A percentile compares a stretch with the other conserved stretches of the same genome.
Conservation (phyloP, 2,113 vertebrate species). For the Colossoma macropomum region DNA sequence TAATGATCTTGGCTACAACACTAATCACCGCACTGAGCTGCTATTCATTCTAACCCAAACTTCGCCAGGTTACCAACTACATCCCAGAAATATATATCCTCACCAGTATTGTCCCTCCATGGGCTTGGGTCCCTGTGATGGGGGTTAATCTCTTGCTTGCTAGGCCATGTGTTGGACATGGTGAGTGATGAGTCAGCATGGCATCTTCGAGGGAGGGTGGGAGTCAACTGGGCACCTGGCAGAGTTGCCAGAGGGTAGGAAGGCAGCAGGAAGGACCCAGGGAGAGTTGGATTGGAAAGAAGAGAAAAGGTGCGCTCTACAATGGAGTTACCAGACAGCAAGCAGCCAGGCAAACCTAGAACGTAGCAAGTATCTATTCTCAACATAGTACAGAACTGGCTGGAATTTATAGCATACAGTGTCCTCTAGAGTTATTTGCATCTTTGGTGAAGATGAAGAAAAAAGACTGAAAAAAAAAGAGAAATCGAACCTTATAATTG, state of each 20-base stretch:
- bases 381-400: neutral
- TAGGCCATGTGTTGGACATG: constrained; percentile 91
- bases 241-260: constrained; percentile 81
- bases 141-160: constrained; percentile 76
- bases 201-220: constrained; percentile 70
- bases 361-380: neutral
- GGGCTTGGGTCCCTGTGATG: constrained; percentile 64
- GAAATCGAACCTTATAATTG: no score
- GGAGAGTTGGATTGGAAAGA: constrained; percentile 67
- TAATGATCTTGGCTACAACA: no score
- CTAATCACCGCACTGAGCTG: no score
- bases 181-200: constrained; percentile 72
- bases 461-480: no score
- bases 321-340: constrained; percentile 73
- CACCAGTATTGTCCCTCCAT: constrained; percentile 75
- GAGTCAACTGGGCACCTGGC: constrained; percentile 77
- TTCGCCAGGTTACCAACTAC: no score
- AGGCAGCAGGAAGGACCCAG: constrained; percentile 83
- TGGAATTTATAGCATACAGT: no score
- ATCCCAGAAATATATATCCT: constrained; percentile 12
- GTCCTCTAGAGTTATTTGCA: neutral
- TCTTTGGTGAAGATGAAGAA: no score
- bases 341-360: constrained; percentile 70
- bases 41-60: no score
- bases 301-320: constrained; percentile 76